Conservation (phyloP, 92 coral and sea anemone genomes). For the Pocillopora meandrina region DNA sequence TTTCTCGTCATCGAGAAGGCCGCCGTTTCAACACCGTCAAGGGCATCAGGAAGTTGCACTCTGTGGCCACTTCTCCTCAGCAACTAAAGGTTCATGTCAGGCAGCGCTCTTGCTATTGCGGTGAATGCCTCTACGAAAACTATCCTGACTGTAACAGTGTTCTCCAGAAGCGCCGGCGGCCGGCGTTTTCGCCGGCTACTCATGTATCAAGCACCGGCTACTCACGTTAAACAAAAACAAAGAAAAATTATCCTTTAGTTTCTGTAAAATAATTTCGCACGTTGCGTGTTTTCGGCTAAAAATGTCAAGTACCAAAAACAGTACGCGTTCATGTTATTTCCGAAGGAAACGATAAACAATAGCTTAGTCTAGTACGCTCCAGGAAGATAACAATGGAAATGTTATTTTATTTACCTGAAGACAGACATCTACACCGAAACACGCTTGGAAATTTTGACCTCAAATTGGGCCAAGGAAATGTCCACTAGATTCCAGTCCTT, state of each 20-base stretch:
- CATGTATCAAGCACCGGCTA: slow-evolving; percentile 19
- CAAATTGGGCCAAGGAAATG: no score
- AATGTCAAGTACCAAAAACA: slow-evolving; percentile 24
- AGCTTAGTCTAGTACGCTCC: slow-evolving; percentile 5
- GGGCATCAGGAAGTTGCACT: slow-evolving; percentile 54
- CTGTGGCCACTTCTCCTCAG: slow-evolving; percentile 33
- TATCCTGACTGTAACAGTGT: slow-evolving; percentile 5
- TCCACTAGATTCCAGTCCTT: no score
- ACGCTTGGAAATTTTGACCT: no score
- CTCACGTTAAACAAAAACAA: slow-evolving; percentile 17
- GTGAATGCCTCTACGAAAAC: slow-evolving; percentile 38
- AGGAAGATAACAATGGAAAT: slow-evolving; percentile 11
- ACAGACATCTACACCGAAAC: slow-evolving; percentile 1
- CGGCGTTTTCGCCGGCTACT: slow-evolving; percentile 25
- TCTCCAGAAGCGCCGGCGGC: slow-evolving; percentile 44
- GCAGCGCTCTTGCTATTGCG: slow-evolving; percentile 36
- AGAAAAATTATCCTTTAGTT: background rate
- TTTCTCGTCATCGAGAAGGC: slow-evolving; percentile 26
- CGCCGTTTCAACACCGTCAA: slow-evolving; percentile 20
- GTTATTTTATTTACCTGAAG: slow-evolving; percentile 5
- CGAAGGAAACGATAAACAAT: slow-evolving; percentile 28
- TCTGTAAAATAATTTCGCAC: slow-evolving; percentile 26
- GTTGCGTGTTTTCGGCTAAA: slow-evolving; percentile 20
- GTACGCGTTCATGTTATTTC: slow-evolving; percentile 11
- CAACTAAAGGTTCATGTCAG: slow-evolving; percentile 36